Conservation (phyloP, 2,113 vertebrate genomes). For the Oceanodroma tethys region DNA sequence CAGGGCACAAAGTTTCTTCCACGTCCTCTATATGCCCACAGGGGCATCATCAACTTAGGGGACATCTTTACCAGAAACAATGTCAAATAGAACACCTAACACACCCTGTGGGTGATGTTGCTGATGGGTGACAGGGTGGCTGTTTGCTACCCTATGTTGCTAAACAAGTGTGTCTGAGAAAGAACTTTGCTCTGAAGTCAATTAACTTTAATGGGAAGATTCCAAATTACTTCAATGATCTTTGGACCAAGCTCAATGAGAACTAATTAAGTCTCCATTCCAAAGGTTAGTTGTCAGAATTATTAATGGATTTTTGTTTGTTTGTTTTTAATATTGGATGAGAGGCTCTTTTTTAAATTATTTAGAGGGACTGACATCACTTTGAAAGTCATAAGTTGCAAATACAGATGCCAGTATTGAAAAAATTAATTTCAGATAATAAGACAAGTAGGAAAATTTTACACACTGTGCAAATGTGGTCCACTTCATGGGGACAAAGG, state of each 20-base stretch:
- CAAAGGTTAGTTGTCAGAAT: slow-evolving; percentile 16
- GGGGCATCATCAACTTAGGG: neutral
- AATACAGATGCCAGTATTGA: neutral
- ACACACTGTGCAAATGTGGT: neutral
- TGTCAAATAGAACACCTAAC: neutral
- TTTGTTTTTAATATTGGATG: neutral
- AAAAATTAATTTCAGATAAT: neutral
- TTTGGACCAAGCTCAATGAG: slow-evolving; percentile 18
- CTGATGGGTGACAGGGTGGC: neutral
- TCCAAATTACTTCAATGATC: slow-evolving; percentile 37
- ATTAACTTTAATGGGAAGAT: slow-evolving; percentile 29
- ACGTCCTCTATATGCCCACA: neutral
- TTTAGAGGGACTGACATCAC: neutral
- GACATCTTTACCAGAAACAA: neutral
- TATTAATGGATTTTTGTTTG: slow-evolving; percentile 23
- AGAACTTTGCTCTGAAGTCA: neutral
- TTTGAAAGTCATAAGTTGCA: neutral
- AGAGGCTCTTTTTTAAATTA: neutral
- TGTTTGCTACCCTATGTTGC: neutral
- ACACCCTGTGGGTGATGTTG: neutral
- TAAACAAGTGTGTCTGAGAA: neutral
- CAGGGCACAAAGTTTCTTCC: neutral
- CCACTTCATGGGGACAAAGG: neutral
- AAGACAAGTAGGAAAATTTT: neutral
- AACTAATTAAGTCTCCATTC: slow-evolving; percentile 22